Evolutionary conservation across 2,888 invertebrate species (phyloP).

Genomic region (Magallana nippona): DNA sequence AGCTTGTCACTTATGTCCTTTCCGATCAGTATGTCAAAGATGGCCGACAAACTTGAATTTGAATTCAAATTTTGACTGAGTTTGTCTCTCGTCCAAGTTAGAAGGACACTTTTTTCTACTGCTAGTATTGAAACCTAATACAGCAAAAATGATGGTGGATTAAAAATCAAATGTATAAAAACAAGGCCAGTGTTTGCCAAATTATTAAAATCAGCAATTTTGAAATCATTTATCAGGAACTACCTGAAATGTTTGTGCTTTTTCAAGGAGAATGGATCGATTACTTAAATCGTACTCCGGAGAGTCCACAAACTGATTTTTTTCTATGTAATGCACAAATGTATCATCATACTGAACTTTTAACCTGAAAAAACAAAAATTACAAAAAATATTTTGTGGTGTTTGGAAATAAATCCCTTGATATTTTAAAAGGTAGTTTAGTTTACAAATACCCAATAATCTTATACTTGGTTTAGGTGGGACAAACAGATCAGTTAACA

Average conservation of each 20-base stretch:
- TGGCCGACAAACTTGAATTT: conserved; percentile 87
- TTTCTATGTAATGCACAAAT: conserved; percentile 89
- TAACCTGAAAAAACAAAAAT: conserved; percentile 82
- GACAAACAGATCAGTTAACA: no score
- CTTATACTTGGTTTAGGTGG: no score
- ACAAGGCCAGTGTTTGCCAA: no score
- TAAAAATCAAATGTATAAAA: not conserved
- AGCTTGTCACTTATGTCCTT: conserved; percentile 92
- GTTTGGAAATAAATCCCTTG: no score
- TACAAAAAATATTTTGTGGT: not conserved
- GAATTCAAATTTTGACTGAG: conserved; percentile 88
- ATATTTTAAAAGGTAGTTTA: no score
- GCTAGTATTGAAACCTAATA: conserved; percentile 89
- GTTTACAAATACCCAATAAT: no score
- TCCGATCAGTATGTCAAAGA: conserved; percentile 89
- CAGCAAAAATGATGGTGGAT: not conserved
- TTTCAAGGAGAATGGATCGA: not conserved
- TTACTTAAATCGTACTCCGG: conserved; percentile 68
- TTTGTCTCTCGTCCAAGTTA: conserved; percentile 90
- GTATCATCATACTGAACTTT: conserved; percentile 90
- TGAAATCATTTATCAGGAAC: no score
- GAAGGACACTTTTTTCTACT: conserved; percentile 88
- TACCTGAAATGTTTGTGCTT: conserved; percentile 64
- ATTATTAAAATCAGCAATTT: not conserved
- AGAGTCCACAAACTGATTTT: conserved; percentile 78